Evolutionary conservation across 2,113 vertebrate species (phyloP).

Genomic region (Prionailurus bengalensis): DNA sequence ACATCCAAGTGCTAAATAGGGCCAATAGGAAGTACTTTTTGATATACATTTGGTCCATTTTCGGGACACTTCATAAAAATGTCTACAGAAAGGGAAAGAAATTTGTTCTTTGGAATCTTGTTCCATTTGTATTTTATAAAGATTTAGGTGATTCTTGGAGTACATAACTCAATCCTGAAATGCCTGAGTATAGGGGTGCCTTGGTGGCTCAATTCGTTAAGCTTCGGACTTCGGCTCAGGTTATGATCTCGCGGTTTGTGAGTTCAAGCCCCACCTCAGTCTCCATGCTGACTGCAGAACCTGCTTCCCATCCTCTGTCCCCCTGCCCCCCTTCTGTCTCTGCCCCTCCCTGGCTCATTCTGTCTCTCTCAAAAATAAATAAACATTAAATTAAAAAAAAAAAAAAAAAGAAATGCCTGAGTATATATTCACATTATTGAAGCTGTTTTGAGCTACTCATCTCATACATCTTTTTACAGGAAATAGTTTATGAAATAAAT

Average conservation of each 20-base stretch:
- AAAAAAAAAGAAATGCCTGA: background rate
- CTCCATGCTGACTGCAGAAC: too few relatives aligned
- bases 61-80: background rate
- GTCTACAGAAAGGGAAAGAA: background rate
- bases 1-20: background rate
- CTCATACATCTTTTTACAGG: background rate
- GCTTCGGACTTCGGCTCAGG: too few relatives aligned
- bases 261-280: too few relatives aligned
- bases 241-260: too few relatives aligned
- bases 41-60: background rate
- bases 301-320: too few relatives aligned
- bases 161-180: conserved; percentile 30
- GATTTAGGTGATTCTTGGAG: conserved; percentile 15
- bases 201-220: too few relatives aligned
- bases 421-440: conserved; percentile 4
- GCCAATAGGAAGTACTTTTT: background rate
- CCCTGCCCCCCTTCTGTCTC: too few relatives aligned
- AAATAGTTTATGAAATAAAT: conserved; percentile 54
- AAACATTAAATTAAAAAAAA: too few relatives aligned
- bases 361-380: too few relatives aligned
- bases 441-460: background rate
- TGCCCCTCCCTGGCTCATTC: too few relatives aligned
- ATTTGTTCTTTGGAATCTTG: conserved; percentile 13
- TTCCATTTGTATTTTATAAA: conserved; percentile 39
- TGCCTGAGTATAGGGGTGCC: background rate